A percentile compares a stretch with the other conserved stretches of the same genome.
Evolutionary conservation across 2,797 vertebrate genomes (phyloP).

Genomic region (Tadarida brasiliensis): DNA sequence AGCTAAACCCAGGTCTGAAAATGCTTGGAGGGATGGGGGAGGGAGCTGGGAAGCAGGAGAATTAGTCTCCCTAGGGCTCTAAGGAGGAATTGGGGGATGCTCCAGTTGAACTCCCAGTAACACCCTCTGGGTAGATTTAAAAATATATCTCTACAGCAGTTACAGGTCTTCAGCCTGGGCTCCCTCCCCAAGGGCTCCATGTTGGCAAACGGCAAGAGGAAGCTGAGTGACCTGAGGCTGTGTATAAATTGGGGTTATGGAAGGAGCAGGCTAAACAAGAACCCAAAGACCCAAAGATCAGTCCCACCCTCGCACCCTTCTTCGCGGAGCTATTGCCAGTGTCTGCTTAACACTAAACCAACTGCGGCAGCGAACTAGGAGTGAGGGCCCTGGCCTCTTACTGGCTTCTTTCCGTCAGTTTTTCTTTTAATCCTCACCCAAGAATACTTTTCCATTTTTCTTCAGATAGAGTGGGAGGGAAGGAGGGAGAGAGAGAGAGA

Average conservation of each 20-base stretch:
- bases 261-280: neutral
- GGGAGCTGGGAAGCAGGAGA: slow-evolving; percentile 55
- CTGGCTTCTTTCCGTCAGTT: neutral
- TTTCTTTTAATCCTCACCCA: neutral
- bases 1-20: slow-evolving; percentile 38
- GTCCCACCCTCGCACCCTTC: neutral
- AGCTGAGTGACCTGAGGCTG: neutral
- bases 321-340: neutral
- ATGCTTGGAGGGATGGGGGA: neutral
- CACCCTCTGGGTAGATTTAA: slow-evolving; percentile 32
- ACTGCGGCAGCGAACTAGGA: neutral
- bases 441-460: too few species aligned
- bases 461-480: too few species aligned
- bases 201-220: neutral
- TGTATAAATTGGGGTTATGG: too few species aligned
- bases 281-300: neutral
- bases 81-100: slow-evolving; percentile 68
- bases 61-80: slow-evolving; percentile 55
- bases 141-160: slow-evolving; percentile 41
- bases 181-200: neutral
- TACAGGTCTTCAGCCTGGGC: neutral
- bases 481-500: too few species aligned
- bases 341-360: neutral
- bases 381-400: neutral
- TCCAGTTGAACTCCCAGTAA: slow-evolving; percentile 61